Conservation (phyloP, 2,113 vertebrate genomes). For the Connochaetes taurinus region DNA sequence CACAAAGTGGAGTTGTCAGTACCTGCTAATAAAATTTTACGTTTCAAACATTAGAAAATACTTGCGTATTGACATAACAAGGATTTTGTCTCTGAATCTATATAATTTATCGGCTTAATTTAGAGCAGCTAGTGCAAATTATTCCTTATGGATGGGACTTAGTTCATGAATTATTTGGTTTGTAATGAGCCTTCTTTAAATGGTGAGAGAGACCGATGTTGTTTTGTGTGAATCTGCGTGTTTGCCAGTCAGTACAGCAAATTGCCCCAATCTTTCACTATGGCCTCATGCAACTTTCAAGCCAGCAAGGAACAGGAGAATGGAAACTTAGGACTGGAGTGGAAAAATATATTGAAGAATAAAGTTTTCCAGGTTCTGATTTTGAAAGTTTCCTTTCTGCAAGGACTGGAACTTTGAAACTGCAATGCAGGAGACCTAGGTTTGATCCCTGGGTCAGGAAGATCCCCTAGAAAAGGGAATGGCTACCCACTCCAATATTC, state of each 20-base stretch:
- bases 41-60: neutral
- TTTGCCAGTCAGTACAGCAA: slow-evolving; percentile 32
- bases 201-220: slow-evolving; percentile 20
- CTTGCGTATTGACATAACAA: neutral
- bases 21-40: neutral
- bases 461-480: neutral
- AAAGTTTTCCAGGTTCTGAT: neutral
- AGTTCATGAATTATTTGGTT: slow-evolving; percentile 56
- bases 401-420: neutral
- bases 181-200: slow-evolving; percentile 47
- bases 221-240: neutral
- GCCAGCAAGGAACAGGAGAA: neutral
- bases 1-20: neutral
- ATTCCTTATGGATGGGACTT: slow-evolving; percentile 18
- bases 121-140: slow-evolving; percentile 52
- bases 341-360: neutral
- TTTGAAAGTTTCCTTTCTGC: neutral
- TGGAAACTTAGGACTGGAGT: neutral
- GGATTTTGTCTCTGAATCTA: slow-evolving; percentile 12
- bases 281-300: neutral
- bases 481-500: neutral
- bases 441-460: neutral
- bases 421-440: neutral
- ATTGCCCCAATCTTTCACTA: neutral
- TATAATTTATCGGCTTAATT: slow-evolving; percentile 32